Evolutionary conservation across 1,140 invertebrate species (phyloP).

Genomic region (Sycophaga agraensis): DNA sequence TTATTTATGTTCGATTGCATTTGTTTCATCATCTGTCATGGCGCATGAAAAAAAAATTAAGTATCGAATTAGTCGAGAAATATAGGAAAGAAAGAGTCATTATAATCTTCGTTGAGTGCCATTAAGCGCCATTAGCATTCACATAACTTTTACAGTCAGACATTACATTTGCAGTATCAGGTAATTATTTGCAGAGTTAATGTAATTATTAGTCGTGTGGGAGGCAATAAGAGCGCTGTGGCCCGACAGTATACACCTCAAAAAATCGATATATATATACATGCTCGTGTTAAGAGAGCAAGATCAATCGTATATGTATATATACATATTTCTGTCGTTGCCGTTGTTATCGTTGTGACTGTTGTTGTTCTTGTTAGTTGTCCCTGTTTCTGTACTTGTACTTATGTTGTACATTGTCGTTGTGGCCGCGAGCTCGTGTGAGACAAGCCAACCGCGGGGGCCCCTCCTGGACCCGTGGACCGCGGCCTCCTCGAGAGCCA

Average conservation of each 20-base stretch:
- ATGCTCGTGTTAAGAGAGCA: too few relatives aligned
- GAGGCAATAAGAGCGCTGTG: too few relatives aligned
- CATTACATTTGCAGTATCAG: too few relatives aligned
- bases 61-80: not conserved
- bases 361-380: conserved; percentile 34
- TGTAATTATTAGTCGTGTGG: too few relatives aligned
- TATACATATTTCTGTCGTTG: conserved; percentile 36
- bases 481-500: not conserved
- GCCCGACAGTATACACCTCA: too few relatives aligned
- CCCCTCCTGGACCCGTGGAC: not conserved
- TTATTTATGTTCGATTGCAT: not conserved
- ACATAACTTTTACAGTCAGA: not conserved
- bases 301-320: too few relatives aligned
- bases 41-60: not conserved
- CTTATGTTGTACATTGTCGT: conserved; percentile 27
- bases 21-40: not conserved
- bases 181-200: too few relatives aligned
- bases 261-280: too few relatives aligned
- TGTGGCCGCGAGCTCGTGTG: conserved; percentile 4
- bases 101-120: not conserved
- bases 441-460: too few relatives aligned
- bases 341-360: conserved; percentile 42
- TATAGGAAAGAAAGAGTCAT: not conserved
- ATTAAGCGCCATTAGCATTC: not conserved
- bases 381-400: conserved; percentile 35